Evolutionary conservation across 2,113 vertebrate species (phyloP), one percentile per base, ranked within the genome.

Genomic region (Mobula hypostoma): DNA sequence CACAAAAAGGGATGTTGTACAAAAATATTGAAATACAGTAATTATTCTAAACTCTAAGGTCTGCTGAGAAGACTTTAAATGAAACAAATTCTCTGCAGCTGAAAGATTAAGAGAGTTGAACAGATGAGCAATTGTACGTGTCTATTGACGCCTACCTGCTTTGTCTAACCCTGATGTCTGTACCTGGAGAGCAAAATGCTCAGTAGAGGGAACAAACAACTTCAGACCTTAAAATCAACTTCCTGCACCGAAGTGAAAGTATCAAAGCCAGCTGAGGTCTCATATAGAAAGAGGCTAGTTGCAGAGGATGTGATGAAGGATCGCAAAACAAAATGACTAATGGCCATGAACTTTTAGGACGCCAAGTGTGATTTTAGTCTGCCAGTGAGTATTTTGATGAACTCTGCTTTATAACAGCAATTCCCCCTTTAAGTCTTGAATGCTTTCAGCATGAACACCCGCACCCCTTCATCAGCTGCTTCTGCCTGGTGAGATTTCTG

Each of bases 401-500:
- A 94, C 95, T 94, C 94, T 94, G 94, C 94, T 95, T 85, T 95
- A 95, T 95, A 95, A 95, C 95, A 95, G 95, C 94, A 94, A 90
- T 87, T 94, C 95, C 94, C 94, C 94, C 95, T 94, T 95, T 94
- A 95, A 94, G 95, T 95, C 95, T 94, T 95, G 95, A 94, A 94
- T 95, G 80, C 94, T 87, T 61, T 94, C 94, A 95, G 95, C 95
- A 94, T 94, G 95, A 95, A 94, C 91, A n/a, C 82, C 90, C 80
- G 94, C 94, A 94, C 72, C 95, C 95, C 94, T 94, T 92, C 94
- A 94, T 94, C 94, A 95, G 94, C 94, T 94, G 94, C 95, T 93
- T 95, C 95, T 95, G 95, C 95, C 95, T 95, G 94, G 95, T 94
- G 95, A 95, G 96, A 96, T 96, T 96, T 95, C 95, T 94, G 94